Base-by-base conservation (phyloP, 2,888 invertebrate genomes). In the Eupithecia centaureata region DNA sequence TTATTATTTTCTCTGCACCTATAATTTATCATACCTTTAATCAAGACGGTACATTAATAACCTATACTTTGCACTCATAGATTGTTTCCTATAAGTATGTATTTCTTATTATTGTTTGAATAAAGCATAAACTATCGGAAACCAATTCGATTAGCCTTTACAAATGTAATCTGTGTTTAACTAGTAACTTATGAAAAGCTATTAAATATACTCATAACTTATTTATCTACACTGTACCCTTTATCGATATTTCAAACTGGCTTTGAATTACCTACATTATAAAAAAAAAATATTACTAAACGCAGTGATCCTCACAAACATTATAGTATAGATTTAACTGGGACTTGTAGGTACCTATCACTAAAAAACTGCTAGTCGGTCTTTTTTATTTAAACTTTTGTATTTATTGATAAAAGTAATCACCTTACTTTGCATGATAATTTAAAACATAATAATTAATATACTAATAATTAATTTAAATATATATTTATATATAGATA, bases 51-150 rank as follows among this genome's bases (percentile, higher is more conserved):
- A 22, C 10, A 30, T 57, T 38, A 27, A 5, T 56, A 56, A 0
- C 10, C 10, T 10, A 30, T 56, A 47, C 54, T 7, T 18, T 28
- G n/a, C n/a, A 54, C n/a, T 52, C 22, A 27, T 27, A 15, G 27
- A 56, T 28, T 30, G 28, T 28, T 28, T 56, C 30, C 15, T 56
- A 28, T 42, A 47, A 30, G 10, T 63, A 54, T n/a, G n/a, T 27
- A n/a, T 56, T 59, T 60, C 60, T 47, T 67, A 52, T 38, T 57
- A 64, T 57, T 57, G 38, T 61, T 57, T 42, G 54, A 65, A 61
- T 51, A 62, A 54, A 54, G 42, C 52, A 69, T 69, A 65, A 33
- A 69, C 52, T 62, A 65, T 60, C 22, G 32, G 59, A 56, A 65
- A 62, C 56, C n/a, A 33, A 59, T 69, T 65, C 68, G 57, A 59